Conservation (phyloP, 2,888 invertebrate genomes). For the Rhagium mordax region DNA sequence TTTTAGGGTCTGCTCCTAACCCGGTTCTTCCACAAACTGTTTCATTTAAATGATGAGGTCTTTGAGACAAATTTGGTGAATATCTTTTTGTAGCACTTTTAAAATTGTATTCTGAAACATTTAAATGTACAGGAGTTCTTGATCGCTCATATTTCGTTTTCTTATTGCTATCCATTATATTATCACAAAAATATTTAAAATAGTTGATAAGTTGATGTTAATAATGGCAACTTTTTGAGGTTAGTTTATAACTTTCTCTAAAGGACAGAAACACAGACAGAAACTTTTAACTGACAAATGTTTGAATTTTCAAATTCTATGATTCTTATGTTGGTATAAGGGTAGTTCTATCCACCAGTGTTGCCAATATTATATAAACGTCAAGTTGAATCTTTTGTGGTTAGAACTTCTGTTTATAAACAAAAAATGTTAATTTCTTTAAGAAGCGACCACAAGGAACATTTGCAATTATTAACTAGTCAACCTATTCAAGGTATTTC, state of each 20-base stretch:
- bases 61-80: slow-evolving; percentile 21
- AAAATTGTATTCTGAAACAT: slow-evolving; percentile 23
- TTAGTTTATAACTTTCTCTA: background rate
- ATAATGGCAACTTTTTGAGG: background rate
- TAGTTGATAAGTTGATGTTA: background rate
- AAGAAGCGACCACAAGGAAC: slow-evolving; percentile 74
- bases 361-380: no score
- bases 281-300: no score
- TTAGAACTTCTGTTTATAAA: background rate
- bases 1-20: background rate
- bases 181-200: background rate
- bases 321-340: no score
- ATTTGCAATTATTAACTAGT: slow-evolving; percentile 72
- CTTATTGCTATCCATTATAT: slow-evolving; percentile 27
- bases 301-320: no score
- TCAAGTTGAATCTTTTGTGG: no score
- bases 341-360: no score
- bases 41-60: slow-evolving; percentile 30
- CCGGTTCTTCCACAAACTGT: slow-evolving; percentile 5
- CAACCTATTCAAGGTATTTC: slow-evolving; percentile 72
- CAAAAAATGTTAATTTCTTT: slow-evolving; percentile 69
- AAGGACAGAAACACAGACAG: no score
- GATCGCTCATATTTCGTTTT: slow-evolving; percentile 12
- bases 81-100: slow-evolving; percentile 30
- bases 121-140: slow-evolving; percentile 32